Base-by-base conservation (phyloP, 2,888 invertebrate genomes). In the Lycophotia porphyrea region DNA sequence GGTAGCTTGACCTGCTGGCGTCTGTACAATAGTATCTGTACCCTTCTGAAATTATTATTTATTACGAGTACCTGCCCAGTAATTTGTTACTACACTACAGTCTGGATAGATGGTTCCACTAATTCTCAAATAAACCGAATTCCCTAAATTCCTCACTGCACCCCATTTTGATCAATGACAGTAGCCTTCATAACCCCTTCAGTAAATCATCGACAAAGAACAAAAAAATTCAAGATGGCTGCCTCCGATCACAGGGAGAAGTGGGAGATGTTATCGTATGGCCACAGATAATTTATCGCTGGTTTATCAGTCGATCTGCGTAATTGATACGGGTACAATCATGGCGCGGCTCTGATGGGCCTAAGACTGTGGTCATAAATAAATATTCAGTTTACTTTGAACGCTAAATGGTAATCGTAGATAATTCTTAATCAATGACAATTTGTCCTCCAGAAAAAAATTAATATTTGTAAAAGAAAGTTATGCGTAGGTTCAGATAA, bases 241-340 rank as follows among this genome's bases (percentile, higher is more conserved):
- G 88, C 88, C 83, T 85, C 88, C 88, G 89, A 91, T 91, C 90
- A 87, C 85, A 78, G 82, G 78, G 85, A 92, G 94, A 94, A 93
- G 88, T 87, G 82, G 80, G 87, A 92, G 94, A 94, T 94, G 88
- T 87, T 93, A 93, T 93, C 93, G 85, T 82, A 82, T 85, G 80
- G 82, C 83, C 87, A 90, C 87, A 88, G 91, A 94, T 93, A 93
- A 95, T 94, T 95, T 95, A 95, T 94, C 91, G 93, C 87, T 84
- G 87, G 88, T 90, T 93, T 95, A 95, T 95, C 95, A 90, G 79
- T 84, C 90, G 93, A 95, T 95, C 95, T 93, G 93, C 93, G 95
- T 95, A 94, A 95, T 95, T 94, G 95, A 95, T 94, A 93, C 93
- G 92, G 93, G 93, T 91, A 86, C 89, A 92, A 92, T 91, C 91